Conservation (phyloP, 2,888 invertebrate species). For the Strigamia transsilvanica region DNA sequence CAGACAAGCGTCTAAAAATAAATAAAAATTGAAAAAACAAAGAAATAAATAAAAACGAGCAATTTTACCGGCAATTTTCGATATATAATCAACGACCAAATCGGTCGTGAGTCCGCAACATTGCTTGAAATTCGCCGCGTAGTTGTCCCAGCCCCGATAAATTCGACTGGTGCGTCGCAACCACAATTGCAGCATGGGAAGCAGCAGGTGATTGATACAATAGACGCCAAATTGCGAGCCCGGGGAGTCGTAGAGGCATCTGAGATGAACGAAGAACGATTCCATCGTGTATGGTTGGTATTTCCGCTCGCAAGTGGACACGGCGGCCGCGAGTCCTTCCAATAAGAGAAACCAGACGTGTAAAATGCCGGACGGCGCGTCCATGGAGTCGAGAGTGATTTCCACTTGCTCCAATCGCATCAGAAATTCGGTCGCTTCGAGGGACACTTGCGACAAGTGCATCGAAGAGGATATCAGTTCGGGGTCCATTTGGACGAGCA, state of each 20-base stretch:
- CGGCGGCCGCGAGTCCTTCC: conserved; percentile 73
- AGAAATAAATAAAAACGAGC: conserved; percentile 46
- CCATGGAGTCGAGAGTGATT: conserved; percentile 72
- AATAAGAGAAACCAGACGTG: conserved; percentile 90
- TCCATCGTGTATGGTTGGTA: conserved; percentile 88
- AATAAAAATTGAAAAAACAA: conserved; percentile 62
- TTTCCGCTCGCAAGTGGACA: conserved; percentile 75
- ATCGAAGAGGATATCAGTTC: neutral
- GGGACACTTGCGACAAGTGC: neutral
- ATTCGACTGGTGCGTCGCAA: conserved; percentile 71
- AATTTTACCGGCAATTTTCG: conserved; percentile 74
- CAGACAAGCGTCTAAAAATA: conserved; percentile 50
- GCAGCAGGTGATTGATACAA: conserved; percentile 87
- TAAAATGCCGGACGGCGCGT: conserved; percentile 72
- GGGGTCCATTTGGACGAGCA: conserved; percentile 72
- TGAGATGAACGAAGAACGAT: conserved; percentile 83
- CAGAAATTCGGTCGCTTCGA: conserved; percentile 43
- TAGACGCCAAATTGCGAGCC: conserved; percentile 87
- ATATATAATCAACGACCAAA: conserved; percentile 84
- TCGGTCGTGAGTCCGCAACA: conserved; percentile 93
- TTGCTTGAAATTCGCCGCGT: conserved; percentile 91
- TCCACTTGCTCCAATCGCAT: conserved; percentile 40
- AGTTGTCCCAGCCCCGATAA: conserved; percentile 75
- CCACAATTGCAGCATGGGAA: conserved; percentile 95
- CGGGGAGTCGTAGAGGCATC: conserved; percentile 79